Percentiles rank a stretch among this genome's conserved stretches.
Conservation (phyloP, 2,113 vertebrate species). For the Apaloderma vittatum region DNA sequence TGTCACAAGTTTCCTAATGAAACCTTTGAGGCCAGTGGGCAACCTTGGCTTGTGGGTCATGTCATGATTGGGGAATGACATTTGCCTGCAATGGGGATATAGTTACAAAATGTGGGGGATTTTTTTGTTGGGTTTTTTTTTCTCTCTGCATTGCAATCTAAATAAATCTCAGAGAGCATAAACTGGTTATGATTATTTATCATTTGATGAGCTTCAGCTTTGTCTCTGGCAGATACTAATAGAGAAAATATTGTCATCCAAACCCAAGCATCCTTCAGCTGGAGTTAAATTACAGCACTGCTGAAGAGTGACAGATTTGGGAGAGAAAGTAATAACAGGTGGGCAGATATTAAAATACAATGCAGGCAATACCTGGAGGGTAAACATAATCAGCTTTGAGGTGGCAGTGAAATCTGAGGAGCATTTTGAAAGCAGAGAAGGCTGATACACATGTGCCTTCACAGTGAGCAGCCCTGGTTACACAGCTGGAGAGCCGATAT, state of each 20-base stretch:
- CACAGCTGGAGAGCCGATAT: slow-evolving; percentile 25
- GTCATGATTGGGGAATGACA: fast-evolving
- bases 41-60: neutral
- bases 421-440: neutral
- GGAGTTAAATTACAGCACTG: slow-evolving; percentile 35
- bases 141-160: fast-evolving
- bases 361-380: slow-evolving; percentile 25
- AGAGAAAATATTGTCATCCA: neutral
- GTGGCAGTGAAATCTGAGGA: slow-evolving; percentile 24
- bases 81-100: neutral
- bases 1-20: neutral
- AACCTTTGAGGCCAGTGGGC: neutral
- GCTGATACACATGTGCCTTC: neutral
- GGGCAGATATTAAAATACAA: slow-evolving; percentile 51
- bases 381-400: slow-evolving; percentile 50
- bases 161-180: neutral
- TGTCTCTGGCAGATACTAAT: slow-evolving; percentile 12
- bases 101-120: neutral
- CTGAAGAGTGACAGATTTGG: slow-evolving; percentile 5
- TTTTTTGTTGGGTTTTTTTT: neutral
- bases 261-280: slow-evolving; percentile 32
- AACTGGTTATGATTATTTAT: neutral
- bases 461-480: slow-evolving; percentile 6
- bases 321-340: slow-evolving; percentile 50
- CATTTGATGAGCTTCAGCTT: slow-evolving; percentile 24